Base-by-base conservation (phyloP, 2,113 vertebrate genomes). In the Podocnemis expansa region DNA sequence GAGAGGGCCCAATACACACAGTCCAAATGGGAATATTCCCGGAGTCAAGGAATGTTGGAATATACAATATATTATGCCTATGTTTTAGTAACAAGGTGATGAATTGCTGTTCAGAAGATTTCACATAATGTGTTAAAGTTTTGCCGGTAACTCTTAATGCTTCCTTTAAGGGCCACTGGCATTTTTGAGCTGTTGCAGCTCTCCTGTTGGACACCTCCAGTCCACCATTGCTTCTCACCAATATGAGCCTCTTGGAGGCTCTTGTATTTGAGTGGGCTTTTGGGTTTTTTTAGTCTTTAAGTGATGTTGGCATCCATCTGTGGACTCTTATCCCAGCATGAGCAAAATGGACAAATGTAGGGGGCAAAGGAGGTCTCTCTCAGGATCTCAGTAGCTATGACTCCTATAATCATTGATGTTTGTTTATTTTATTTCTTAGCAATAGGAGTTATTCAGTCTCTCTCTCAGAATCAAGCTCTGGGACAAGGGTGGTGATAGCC, bases 1-100 rank as follows among this genome's bases (percentile, higher is more conserved):
- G 88, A 55, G 58, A 89, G 47, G 38, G 38, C 31, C 85, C 80
- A 52, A 93, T 70, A 82, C 88, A 93, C 79, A 54, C 81, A 87
- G 82, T 91, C 60, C 78, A 87, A 24, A 75, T 78, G 91, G 80
- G 89, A 96, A 79, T 90, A 82, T 55, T 92, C 70, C 47, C 34
- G 7, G 19, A 88, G 83, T 1, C 87, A 54, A 22, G 45, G 12
- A 78, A 29, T 75, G 25, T 6, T 16, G 58, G 13, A 73, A 4
- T 6, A 22, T 2, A 10, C 31, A 63, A 24, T 29, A 8, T 51
- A 25, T 55, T 88, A 58, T 52, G 11, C 41, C 41, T 91, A 49
- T 67, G 70, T 83, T 11, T 76, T 8, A 76, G 11, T 13, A 27
- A 10, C n/a, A 83, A 52, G 82, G 11, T 10, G 2, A 4, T 45